phyloP scores from a whole-genome alignment of 2,113 vertebrate species.

The Thalassoma bifasciatum region DNA sequence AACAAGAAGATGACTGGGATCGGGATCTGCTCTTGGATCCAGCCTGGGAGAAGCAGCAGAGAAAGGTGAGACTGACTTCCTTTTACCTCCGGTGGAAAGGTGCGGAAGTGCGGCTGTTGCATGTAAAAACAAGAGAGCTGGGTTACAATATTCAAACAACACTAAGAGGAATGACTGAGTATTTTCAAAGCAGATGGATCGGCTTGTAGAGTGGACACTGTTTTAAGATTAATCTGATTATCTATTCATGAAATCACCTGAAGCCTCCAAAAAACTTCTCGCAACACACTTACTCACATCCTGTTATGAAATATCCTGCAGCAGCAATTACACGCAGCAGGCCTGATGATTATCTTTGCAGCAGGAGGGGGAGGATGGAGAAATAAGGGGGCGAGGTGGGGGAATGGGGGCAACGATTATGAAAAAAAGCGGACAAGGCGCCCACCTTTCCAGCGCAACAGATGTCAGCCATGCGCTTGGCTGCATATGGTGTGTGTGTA shows the following conservation, averaged over 20 bases:
- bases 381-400: not conserved
- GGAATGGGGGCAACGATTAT: slow-evolving; percentile 25
- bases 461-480: slow-evolving; percentile 78
- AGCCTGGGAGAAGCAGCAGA: slow-evolving; percentile 98
- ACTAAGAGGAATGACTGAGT: no score
- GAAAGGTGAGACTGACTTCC: slow-evolving; percentile 86
- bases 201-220: not conserved
- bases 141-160: not conserved
- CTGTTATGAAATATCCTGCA: slow-evolving; percentile 51
- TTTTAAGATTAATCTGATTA: slow-evolving; percentile 10
- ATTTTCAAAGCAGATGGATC: slow-evolving; percentile 13
- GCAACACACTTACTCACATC: slow-evolving; percentile 5
- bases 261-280: slow-evolving; percentile 4
- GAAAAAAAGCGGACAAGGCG: slow-evolving; percentile 47
- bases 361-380: not conserved
- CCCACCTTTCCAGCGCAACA: slow-evolving; percentile 75
- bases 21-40: slow-evolving; percentile 94
- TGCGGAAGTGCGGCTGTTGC: slow-evolving; percentile 47
- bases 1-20: slow-evolving; percentile 95
- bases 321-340: slow-evolving; percentile 20
- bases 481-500: slow-evolving; percentile 49
- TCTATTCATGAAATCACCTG: slow-evolving; percentile 33
- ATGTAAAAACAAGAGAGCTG: not conserved
- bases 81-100: slow-evolving; percentile 41
- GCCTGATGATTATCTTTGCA: slow-evolving; percentile 35